A percentile compares a stretch with the other conserved stretches of the same genome.
phyloP scores from a whole-genome alignment of 2,113 vertebrate species.

The Tringa solitaria region DNA sequence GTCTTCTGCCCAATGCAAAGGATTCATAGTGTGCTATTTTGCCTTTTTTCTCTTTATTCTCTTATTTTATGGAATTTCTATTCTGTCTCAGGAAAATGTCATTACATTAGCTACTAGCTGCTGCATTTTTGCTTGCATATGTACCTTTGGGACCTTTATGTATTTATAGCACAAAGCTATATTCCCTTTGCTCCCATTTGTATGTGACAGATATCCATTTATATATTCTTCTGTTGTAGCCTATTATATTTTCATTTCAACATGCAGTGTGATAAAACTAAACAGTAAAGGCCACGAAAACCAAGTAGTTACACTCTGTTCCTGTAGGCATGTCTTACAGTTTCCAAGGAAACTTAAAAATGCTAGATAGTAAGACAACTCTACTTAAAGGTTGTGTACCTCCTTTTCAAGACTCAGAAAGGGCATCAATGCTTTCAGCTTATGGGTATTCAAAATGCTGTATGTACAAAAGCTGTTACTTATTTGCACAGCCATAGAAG shows the following conservation, averaged over 20 bases:
- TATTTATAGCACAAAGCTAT: neutral
- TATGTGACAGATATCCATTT: neutral
- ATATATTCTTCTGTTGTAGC: neutral
- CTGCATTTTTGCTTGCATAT: neutral
- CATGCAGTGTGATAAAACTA: neutral
- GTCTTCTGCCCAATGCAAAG: neutral
- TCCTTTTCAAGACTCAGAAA: neutral
- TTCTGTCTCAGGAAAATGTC: neutral
- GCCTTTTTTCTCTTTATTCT: neutral
- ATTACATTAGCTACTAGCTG: neutral
- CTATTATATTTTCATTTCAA: neutral
- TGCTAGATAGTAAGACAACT: neutral
- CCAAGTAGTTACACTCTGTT: neutral
- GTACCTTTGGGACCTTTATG: neutral
- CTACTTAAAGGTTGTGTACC: neutral
- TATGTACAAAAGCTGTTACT: neutral
- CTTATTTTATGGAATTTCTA: neutral
- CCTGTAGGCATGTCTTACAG: neutral
- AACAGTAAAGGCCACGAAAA: neutral
- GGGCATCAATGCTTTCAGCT: neutral
- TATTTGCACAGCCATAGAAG: neutral
- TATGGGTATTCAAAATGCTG: neutral
- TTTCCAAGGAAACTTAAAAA: neutral
- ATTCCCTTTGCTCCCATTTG: neutral
- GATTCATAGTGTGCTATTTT: neutral